These are phyloP conservation scores for Hiodon alosoides DNA, from an alignment of 2,113 vertebrate genomes.

Conservation along the genomic window DNA sequence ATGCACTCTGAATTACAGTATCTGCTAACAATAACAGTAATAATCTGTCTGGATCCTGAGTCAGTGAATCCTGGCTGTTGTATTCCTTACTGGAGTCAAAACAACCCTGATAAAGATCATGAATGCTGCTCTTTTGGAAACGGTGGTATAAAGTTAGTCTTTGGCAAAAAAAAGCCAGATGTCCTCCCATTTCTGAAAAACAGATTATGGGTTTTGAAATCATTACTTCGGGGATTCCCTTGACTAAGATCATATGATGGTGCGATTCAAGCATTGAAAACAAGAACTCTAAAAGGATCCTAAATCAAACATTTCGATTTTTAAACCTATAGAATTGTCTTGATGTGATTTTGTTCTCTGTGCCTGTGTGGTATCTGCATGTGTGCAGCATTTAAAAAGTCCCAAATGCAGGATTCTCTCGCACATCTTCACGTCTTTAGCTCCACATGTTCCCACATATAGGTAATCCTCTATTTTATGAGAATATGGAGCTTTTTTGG, in stretches of 20 bases:
- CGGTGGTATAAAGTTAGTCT: background rate
- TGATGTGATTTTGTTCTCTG: background rate
- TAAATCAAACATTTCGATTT: background rate
- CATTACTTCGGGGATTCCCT: background rate
- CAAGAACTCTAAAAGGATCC: background rate
- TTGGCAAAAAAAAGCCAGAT: background rate
- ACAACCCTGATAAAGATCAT: background rate
- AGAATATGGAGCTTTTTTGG: constrained; percentile 21
- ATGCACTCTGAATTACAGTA: too few species aligned
- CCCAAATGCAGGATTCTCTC: background rate
- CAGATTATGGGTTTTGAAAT: background rate
- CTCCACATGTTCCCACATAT: background rate
- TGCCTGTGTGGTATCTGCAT: background rate
- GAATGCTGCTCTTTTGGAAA: background rate
- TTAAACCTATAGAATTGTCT: background rate
- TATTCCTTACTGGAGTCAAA: background rate
- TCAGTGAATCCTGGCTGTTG: too few species aligned
- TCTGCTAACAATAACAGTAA: too few species aligned
- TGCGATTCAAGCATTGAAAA: background rate
- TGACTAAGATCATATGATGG: background rate
- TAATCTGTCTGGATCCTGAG: too few species aligned
- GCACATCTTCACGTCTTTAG: background rate
- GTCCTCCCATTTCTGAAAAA: background rate
- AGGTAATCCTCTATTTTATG: constrained; percentile 5
- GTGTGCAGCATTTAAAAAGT: background rate